A percentile compares a stretch with the other conserved stretches of the same genome.
These are phyloP conservation scores for Ranitomeya imitator DNA, from an alignment of 2,113 vertebrate genomes.

Conservation along the genomic window DNA sequence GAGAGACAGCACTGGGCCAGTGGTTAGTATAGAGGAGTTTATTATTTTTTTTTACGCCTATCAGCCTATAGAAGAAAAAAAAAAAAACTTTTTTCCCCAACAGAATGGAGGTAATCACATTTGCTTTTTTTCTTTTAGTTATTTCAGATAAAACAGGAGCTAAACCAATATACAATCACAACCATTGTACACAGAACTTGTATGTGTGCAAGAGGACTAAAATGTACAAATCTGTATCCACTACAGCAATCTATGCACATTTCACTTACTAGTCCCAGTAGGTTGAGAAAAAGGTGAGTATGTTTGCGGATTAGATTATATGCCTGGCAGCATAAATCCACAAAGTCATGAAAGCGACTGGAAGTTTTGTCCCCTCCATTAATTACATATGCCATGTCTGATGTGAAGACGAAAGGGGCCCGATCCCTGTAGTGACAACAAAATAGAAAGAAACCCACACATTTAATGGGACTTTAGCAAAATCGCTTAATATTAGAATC, in stretches of 20 bases:
- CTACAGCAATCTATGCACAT: neutral
- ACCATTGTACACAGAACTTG: neutral
- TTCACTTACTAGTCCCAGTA: slow-evolving; percentile 88
- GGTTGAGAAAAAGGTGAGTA: slow-evolving; percentile 95
- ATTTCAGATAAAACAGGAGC: neutral
- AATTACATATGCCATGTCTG: slow-evolving; percentile 98
- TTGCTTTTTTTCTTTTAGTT: too few relatives aligned
- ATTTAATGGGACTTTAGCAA: neutral
- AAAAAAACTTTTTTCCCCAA: too few relatives aligned
- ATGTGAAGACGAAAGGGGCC: slow-evolving; percentile 96
- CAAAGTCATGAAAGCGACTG: slow-evolving; percentile 97
- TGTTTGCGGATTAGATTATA: slow-evolving; percentile 99
- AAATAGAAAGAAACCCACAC: neutral
- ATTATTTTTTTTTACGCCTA: too few relatives aligned
- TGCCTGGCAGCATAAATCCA: slow-evolving; percentile 96
- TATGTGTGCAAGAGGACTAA: neutral
- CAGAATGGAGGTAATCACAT: too few relatives aligned
- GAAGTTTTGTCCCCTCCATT: slow-evolving; percentile 97
- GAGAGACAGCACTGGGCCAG: too few relatives aligned
- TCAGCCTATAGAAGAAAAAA: too few relatives aligned
- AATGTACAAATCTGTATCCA: neutral
- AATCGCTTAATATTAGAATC: neutral
- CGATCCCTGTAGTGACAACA: slow-evolving; percentile 79
- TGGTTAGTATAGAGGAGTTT: too few relatives aligned
- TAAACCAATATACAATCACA: neutral